Percentiles rank a stretch among this genome's conserved stretches.
phyloP scores from a whole-genome alignment of 1,140 invertebrate genomes.

The Dryas iulia region DNA sequence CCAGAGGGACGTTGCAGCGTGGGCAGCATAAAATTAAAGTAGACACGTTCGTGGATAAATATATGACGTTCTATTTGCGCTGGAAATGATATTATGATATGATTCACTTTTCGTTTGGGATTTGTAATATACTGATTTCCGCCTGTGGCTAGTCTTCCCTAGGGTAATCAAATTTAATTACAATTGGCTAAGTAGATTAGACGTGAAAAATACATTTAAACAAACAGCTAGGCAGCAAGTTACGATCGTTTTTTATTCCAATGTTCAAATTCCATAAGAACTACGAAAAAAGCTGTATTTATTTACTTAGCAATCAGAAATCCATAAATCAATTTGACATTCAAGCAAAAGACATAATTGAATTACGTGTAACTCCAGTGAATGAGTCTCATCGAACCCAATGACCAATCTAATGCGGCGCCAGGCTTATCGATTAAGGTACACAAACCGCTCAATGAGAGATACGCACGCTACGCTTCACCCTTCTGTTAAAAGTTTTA shows the following conservation, averaged over 20 bases:
- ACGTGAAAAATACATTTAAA: too few species aligned
- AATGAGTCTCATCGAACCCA: conserved; percentile 1
- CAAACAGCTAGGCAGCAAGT: too few species aligned
- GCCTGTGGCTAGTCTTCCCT: too few species aligned
- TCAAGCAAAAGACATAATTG: conserved; percentile 2
- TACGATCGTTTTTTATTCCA: too few species aligned
- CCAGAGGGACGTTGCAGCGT: not conserved
- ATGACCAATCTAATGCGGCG: conserved; percentile 9
- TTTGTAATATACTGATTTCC: too few species aligned
- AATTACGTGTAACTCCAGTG: not conserved
- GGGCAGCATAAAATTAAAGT: not conserved
- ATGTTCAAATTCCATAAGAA: too few species aligned
- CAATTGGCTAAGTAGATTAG: too few species aligned
- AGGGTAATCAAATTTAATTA: too few species aligned
- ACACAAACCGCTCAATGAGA: not conserved
- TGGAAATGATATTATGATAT: not conserved
- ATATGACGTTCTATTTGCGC: not conserved
- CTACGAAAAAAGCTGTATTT: too few species aligned
- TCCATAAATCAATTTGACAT: not conserved
- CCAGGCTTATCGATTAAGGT: conserved; percentile 10
- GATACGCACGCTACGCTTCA: conserved; percentile 3
- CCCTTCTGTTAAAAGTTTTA: not conserved
- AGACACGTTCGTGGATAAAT: not conserved
- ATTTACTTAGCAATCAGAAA: not conserved
- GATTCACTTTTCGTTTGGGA: too few species aligned